Conservation (phyloP, 1,140 invertebrate genomes). For the Brachionus calyciflorus region DNA sequence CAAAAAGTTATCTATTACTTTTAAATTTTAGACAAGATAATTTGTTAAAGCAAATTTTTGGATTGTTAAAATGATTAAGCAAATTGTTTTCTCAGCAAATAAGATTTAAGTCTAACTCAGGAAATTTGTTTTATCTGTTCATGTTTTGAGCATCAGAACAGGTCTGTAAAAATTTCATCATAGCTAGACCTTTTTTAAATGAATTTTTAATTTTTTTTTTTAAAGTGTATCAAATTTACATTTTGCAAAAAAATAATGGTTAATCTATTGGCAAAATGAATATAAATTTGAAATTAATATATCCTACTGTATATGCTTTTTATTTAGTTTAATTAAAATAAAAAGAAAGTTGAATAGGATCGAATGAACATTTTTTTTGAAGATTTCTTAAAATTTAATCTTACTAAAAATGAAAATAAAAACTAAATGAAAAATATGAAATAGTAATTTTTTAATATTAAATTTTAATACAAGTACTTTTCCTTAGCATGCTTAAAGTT, state of each 20-base stretch:
- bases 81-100: no score
- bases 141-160: slow-evolving; percentile 14
- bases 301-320: slow-evolving; percentile 34
- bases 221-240: neutral
- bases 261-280: neutral
- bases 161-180: slow-evolving; percentile 34
- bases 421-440: no score
- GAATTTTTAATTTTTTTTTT: neutral
- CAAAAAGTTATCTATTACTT: no score
- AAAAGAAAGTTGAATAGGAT: slow-evolving; percentile 39
- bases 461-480: neutral
- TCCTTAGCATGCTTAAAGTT: no score
- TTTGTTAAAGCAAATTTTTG: no score
- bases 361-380: neutral
- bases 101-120: slow-evolving; percentile 42
- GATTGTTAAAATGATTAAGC: no score
- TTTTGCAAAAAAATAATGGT: neutral
- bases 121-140: neutral
- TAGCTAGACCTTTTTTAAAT: neutral
- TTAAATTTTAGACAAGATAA: no score
- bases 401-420: neutral
- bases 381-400: neutral
- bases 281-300: neutral
- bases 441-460: neutral
- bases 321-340: neutral